A percentile compares a stretch with the other conserved stretches of the same genome.
Conservation (phyloP, 2,888 invertebrate species). For the Lasioglossum oenotherae region DNA sequence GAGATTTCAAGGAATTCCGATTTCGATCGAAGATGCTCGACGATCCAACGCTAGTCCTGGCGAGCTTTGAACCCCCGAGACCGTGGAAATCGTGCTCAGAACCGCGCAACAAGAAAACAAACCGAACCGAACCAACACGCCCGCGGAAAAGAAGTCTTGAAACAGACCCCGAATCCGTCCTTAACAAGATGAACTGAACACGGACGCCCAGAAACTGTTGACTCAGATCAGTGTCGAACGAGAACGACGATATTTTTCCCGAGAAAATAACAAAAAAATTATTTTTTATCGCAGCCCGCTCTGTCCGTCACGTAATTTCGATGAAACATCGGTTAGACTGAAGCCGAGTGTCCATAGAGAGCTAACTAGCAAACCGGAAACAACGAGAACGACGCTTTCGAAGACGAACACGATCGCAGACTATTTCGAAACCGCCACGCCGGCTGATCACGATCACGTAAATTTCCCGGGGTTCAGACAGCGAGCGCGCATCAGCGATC, state of each 20-base stretch:
- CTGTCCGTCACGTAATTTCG: constrained; percentile 33
- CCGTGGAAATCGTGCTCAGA: constrained; percentile 29
- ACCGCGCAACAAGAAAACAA: background rate
- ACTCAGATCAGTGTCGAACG: constrained; percentile 29
- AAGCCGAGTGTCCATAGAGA: constrained; percentile 19
- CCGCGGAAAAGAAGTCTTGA: constrained; percentile 38
- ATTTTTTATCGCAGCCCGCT: constrained; percentile 49
- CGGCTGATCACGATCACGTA: background rate
- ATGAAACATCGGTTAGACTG: constrained; percentile 7
- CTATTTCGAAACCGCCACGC: background rate
- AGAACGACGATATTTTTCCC: constrained; percentile 42
- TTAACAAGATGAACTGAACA: constrained; percentile 33
- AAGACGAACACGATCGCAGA: background rate
- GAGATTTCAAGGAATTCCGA: background rate
- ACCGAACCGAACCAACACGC: constrained; percentile 35
- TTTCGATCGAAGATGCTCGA: background rate
- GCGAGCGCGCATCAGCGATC: background rate
- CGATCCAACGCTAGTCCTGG: background rate
- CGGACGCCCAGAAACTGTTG: background rate
- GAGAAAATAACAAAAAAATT: constrained; percentile 37
- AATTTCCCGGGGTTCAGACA: background rate
- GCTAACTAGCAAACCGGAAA: background rate
- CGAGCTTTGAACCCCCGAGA: constrained; percentile 14
- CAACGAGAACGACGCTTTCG: constrained; percentile 2
- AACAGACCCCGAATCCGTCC: constrained; percentile 66